Percentiles rank a stretch among this genome's conserved stretches.
These are phyloP conservation scores for Euspilapteryx auroguttella DNA, from an alignment of 2,888 invertebrate genomes.

Conservation along the genomic window DNA sequence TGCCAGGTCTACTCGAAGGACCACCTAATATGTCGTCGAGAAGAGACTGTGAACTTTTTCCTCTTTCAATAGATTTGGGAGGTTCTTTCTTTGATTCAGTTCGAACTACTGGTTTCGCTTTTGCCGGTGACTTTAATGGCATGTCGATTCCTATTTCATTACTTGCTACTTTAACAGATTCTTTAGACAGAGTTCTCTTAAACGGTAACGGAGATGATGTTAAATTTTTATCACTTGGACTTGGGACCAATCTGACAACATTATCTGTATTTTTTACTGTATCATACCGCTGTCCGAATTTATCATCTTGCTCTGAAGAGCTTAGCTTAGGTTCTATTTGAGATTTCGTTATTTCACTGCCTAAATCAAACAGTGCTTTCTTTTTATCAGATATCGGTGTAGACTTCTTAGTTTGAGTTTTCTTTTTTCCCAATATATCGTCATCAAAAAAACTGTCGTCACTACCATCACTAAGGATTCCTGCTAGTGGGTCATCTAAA, in stretches of 20 bases:
- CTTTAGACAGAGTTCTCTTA: neutral
- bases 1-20: slow-evolving; percentile 23
- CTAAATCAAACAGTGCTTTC: slow-evolving; percentile 38
- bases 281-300: no score
- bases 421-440: slow-evolving; percentile 50
- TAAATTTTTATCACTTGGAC: neutral
- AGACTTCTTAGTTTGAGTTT: slow-evolving; percentile 26
- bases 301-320: no score
- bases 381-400: slow-evolving; percentile 27
- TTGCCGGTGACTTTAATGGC: slow-evolving; percentile 24
- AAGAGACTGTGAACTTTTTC: slow-evolving; percentile 44
- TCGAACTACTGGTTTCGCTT: slow-evolving; percentile 20
- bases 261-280: neutral
- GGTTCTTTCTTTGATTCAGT: slow-evolving; percentile 20
- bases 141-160: neutral
- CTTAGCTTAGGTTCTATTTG: no score
- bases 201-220: neutral
- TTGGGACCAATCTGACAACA: neutral
- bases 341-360: no score
- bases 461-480: slow-evolving; percentile 68
- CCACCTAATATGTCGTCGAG: slow-evolving; percentile 60
- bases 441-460: slow-evolving; percentile 75
- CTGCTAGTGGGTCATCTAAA: slow-evolving; percentile 66
- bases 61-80: slow-evolving; percentile 24
- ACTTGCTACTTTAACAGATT: slow-evolving; percentile 8